Evolutionary conservation across 2,888 invertebrate genomes (phyloP), one percentile per base, ranked within the genome.

Genomic region (Matsumyia berberina): DNA sequence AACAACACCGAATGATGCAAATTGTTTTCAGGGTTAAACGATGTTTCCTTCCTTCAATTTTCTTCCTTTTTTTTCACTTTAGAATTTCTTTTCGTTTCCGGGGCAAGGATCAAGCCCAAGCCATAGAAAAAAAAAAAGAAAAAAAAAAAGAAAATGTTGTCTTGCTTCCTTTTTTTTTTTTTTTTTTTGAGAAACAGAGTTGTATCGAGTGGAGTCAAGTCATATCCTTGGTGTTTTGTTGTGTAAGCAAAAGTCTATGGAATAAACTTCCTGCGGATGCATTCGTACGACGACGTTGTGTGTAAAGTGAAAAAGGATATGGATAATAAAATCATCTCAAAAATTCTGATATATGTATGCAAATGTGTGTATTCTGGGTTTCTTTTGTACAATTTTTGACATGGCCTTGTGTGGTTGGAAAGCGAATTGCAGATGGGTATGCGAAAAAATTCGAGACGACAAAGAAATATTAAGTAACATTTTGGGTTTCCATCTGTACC

Each of bases 221-320:
- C 33, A 46, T 62, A 55, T 76, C 19, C 49, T 66, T 64, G 12
- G n/a, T 12, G 9, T 37, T 35, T 31, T 33, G 6, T 42, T 19
- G 37, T 67, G 29, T 64, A 46, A 72, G 55, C 62, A 55, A 31
- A 39, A 35, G 35, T 42, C 37, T 46, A 39, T 69, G 29, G 12
- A 55, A 66, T 67, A 29, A 31, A 64, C 37, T 49, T 66, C 44
- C 66, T 55, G 39, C 51, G 58, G 62, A 82, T 70, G 70, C 15
- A 44, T 35, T 51, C 58, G 58, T 67, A 67, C 9, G 67, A 67
- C 9, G 67, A 24, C 55, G 44, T 74, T 79, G 73, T 85, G 67
- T 58, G 79, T 58, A 67, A 79, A 79, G 64, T 79, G 73, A 74
- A 79, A 78, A 69, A 57, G 83, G 74, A 85, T 85, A 79, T 64